Evolutionary conservation across 1,140 invertebrate genomes (phyloP).

Genomic region (Adelges cooleyi): DNA sequence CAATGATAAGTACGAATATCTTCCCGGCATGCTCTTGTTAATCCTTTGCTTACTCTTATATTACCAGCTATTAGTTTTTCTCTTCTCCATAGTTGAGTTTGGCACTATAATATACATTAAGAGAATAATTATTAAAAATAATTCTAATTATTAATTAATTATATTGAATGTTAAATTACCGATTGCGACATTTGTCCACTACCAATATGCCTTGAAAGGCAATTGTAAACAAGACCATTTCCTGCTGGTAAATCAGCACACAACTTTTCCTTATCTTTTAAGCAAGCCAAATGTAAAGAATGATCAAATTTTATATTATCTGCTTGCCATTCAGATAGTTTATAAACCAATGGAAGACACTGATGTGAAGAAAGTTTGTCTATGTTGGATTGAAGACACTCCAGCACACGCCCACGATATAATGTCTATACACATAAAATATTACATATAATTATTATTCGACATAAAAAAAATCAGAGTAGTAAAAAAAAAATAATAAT

Average conservation of each 20-base stretch:
- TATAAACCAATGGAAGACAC: constrained; percentile 68
- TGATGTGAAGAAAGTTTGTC: constrained; percentile 43
- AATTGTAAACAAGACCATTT: constrained; percentile 51
- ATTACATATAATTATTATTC: neutral
- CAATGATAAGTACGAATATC: constrained; percentile 77
- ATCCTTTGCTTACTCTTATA: constrained; percentile 77
- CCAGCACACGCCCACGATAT: constrained; percentile 69
- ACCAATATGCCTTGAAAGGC: constrained; percentile 27
- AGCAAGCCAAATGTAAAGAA: constrained; percentile 73
- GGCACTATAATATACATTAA: constrained; percentile 47
- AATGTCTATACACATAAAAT: constrained; percentile 32
- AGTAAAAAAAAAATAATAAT: too few species aligned
- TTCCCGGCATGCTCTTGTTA: constrained; percentile 76
- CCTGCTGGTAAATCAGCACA: constrained; percentile 54
- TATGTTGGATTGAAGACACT: constrained; percentile 63
- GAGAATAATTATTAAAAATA: constrained; percentile 5
- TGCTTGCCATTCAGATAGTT: constrained; percentile 77
- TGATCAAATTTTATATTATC: constrained; percentile 85
- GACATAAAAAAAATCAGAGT: neutral
- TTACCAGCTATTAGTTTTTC: constrained; percentile 83
- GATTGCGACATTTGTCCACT: constrained; percentile 15
- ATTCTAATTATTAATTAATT: neutral
- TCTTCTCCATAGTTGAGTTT: constrained; percentile 67
- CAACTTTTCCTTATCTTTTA: constrained; percentile 63
- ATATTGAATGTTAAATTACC: neutral